These are phyloP conservation scores for Hydropsyche tenuis DNA, from an alignment of 1,140 invertebrate species.

Conservation along the genomic window DNA sequence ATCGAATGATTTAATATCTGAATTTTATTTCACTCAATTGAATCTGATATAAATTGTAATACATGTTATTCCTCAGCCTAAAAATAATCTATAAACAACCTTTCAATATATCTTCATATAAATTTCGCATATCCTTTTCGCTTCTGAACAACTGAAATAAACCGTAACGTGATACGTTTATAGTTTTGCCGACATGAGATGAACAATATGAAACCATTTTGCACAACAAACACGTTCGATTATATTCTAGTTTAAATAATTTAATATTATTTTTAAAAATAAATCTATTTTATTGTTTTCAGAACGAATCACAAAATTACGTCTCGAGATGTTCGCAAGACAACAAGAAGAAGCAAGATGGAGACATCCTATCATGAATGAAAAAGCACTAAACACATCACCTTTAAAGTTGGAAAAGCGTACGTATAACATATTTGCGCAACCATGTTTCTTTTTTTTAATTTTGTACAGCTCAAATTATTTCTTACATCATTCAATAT, in stretches of 20 bases:
- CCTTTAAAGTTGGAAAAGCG: not conserved
- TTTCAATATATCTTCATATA: too few relatives aligned
- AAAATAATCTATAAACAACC: too few relatives aligned
- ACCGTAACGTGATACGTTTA: conserved; percentile 12
- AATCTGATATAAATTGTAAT: too few relatives aligned
- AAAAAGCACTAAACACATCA: not conserved
- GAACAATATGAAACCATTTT: too few relatives aligned
- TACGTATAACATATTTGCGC: not conserved
- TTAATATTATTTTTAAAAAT: too few relatives aligned
- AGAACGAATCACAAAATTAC: not conserved
- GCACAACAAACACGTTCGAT: too few relatives aligned
- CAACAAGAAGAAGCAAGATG: not conserved
- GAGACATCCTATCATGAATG: not conserved
- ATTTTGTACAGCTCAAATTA: not conserved
- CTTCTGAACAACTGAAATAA: not conserved
- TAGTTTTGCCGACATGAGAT: conserved; percentile 23
- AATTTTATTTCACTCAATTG: too few relatives aligned
- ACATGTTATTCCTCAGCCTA: too few relatives aligned
- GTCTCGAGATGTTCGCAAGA: not conserved
- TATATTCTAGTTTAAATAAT: too few relatives aligned
- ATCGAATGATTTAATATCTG: too few relatives aligned
- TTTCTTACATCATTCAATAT: not conserved
- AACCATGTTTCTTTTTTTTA: not conserved
- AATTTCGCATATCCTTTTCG: too few relatives aligned
- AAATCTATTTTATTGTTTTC: not conserved